phyloP scores from a whole-genome alignment of 2,113 vertebrate species.

The Melospiza georgiana region DNA sequence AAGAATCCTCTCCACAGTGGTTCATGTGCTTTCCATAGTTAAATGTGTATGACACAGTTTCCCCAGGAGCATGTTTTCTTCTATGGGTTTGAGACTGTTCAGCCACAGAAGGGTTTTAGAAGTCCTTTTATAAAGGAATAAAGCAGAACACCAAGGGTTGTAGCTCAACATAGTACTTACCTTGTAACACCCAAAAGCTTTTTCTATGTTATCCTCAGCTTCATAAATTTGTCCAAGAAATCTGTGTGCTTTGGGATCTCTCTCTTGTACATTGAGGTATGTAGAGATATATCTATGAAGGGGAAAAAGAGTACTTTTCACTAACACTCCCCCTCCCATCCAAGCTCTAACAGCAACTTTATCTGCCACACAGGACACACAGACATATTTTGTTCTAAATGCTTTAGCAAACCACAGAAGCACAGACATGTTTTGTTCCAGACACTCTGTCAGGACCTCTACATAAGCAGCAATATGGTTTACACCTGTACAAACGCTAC shows the following conservation, averaged over 20 bases:
- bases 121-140: background rate
- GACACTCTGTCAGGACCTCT: background rate
- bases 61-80: background rate
- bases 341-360: background rate
- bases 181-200: conserved; percentile 95
- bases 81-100: background rate
- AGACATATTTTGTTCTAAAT: background rate
- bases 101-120: background rate
- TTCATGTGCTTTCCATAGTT: background rate
- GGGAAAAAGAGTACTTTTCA: background rate
- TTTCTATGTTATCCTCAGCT: conserved; percentile 87
- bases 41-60: background rate
- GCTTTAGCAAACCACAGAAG: background rate
- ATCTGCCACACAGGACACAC: background rate
- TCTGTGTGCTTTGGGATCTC: conserved; percentile 95
- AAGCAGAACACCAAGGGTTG: background rate
- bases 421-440: background rate
- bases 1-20: background rate
- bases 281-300: conserved; percentile 85
- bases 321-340: background rate
- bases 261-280: conserved; percentile 90
- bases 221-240: conserved; percentile 96
- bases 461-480: background rate
- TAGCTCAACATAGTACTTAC: conserved; percentile 53
- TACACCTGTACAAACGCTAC: background rate